Evolutionary conservation across 1,140 invertebrate species (phyloP).

Genomic region (Apis dorsata): DNA sequence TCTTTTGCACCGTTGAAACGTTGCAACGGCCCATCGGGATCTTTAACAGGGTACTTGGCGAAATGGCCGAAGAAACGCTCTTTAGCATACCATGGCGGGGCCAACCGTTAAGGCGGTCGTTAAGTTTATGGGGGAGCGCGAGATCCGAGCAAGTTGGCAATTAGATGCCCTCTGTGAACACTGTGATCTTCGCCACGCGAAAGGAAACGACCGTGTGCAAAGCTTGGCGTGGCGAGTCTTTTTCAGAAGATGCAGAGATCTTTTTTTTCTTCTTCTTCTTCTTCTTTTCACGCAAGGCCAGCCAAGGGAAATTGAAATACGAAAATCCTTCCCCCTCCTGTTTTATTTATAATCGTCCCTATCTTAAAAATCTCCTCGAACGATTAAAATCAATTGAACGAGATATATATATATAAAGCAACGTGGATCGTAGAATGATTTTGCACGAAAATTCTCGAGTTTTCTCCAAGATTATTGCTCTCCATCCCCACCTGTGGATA

Average conservation of each 20-base stretch:
- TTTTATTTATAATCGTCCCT: too few species aligned
- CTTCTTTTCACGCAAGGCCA: background rate
- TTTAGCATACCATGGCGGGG: constrained; percentile 74
- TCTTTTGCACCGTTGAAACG: constrained; percentile 51
- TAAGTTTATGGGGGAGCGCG: constrained; percentile 72
- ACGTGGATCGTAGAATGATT: too few species aligned
- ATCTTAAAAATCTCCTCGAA: background rate
- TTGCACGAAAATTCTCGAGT: too few species aligned
- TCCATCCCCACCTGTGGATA: background rate
- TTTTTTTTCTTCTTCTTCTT: background rate
- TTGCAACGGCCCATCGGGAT: constrained; percentile 64
- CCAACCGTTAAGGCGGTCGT: constrained; percentile 72
- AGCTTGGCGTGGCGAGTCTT: constrained; percentile 6
- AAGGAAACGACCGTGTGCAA: constrained; percentile 60
- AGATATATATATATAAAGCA: too few species aligned
- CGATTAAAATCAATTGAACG: too few species aligned
- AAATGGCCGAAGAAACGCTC: constrained; percentile 70
- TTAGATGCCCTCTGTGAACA: constrained; percentile 72
- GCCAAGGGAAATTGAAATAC: constrained; percentile 60
- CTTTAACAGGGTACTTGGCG: constrained; percentile 74
- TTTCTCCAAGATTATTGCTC: background rate
- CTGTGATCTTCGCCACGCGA: constrained; percentile 71
- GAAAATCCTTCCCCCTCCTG: constrained; percentile 1
- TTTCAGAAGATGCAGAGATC: constrained; percentile 23
- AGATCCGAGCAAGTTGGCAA: constrained; percentile 69